Percentiles rank a stretch among this genome's conserved stretches.
These are phyloP conservation scores for Drosophila emarginata DNA, from an alignment of 2,888 invertebrate species.

Conservation along the genomic window DNA sequence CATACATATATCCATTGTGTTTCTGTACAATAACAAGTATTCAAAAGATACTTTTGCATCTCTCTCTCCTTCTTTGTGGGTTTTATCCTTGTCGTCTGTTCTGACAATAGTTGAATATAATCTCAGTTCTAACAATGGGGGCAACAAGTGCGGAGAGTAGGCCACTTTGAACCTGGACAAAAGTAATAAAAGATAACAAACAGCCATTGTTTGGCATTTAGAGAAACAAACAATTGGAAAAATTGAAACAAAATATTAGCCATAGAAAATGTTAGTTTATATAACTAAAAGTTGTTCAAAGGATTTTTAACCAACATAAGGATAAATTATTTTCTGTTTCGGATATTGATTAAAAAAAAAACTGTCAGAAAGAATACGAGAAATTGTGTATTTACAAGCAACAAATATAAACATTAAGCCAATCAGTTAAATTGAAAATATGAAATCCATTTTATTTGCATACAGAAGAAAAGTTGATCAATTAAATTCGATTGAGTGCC, in stretches of 20 bases:
- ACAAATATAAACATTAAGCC: background rate
- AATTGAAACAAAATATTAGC: conserved; percentile 56
- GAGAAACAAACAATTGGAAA: conserved; percentile 48
- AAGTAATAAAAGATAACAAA: conserved; percentile 32
- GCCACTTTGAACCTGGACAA: conserved; percentile 37
- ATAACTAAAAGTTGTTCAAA: conserved; percentile 7
- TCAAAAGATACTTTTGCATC: background rate
- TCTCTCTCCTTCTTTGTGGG: background rate
- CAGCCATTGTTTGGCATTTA: conserved; percentile 46
- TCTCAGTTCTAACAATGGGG: conserved; percentile 36
- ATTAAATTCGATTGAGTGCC: background rate
- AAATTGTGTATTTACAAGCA: background rate
- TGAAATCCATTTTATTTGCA: conserved; percentile 1
- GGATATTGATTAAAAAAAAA: background rate
- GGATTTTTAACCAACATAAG: background rate
- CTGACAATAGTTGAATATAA: conserved; percentile 16
- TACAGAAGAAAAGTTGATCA: background rate
- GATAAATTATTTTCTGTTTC: no score
- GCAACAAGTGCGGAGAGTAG: conserved; percentile 36
- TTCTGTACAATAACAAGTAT: background rate
- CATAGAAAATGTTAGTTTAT: background rate
- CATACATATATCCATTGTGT: background rate
- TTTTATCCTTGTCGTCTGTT: background rate
- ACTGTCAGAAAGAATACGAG: conserved; percentile 10
- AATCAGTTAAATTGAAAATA: background rate